These are phyloP conservation scores for Agrilus mali DNA, from an alignment of 2,888 invertebrate species.

Conservation along the genomic window DNA sequence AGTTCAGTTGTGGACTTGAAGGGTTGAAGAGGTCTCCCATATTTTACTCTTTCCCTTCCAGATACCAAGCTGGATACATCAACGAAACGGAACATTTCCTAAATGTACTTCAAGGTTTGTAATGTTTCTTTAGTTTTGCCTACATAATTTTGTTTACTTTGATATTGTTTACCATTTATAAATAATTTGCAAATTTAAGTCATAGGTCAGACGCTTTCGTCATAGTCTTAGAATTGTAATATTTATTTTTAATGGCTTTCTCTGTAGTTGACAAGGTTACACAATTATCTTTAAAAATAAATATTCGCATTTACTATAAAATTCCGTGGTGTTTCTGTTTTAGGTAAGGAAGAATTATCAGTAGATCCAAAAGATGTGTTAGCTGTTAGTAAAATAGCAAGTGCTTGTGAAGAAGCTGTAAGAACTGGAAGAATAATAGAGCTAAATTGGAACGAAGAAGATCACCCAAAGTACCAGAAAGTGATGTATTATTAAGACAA, in stretches of 20 bases:
- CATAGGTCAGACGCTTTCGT: too few relatives aligned
- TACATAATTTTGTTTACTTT: neutral
- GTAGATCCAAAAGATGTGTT: conserved; percentile 41
- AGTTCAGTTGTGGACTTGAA: conserved; percentile 28
- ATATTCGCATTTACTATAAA: conserved; percentile 1
- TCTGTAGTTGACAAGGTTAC: too few relatives aligned
- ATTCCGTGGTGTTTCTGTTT: neutral
- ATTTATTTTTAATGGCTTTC: too few relatives aligned
- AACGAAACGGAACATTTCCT: conserved; percentile 49
- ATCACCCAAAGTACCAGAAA: conserved; percentile 24
- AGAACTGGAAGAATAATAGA: conserved; percentile 39
- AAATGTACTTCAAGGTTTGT: conserved; percentile 39
- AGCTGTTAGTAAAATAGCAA: conserved; percentile 44
- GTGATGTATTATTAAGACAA: too few relatives aligned
- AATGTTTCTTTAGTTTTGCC: conserved; percentile 1
- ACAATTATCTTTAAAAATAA: too few relatives aligned
- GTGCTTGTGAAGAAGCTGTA: conserved; percentile 44
- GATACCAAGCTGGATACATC: conserved; percentile 41
- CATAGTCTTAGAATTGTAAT: too few relatives aligned
- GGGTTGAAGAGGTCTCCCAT: conserved; percentile 39
- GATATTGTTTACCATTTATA: neutral
- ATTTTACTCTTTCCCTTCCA: conserved; percentile 48
- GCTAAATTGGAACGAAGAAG: conserved; percentile 39
- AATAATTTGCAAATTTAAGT: neutral
- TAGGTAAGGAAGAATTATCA: conserved; percentile 25